Percentiles rank a stretch among this genome's conserved stretches.
Evolutionary conservation across 2,888 invertebrate genomes (phyloP).

Genomic region (Malacosoma neustria): DNA sequence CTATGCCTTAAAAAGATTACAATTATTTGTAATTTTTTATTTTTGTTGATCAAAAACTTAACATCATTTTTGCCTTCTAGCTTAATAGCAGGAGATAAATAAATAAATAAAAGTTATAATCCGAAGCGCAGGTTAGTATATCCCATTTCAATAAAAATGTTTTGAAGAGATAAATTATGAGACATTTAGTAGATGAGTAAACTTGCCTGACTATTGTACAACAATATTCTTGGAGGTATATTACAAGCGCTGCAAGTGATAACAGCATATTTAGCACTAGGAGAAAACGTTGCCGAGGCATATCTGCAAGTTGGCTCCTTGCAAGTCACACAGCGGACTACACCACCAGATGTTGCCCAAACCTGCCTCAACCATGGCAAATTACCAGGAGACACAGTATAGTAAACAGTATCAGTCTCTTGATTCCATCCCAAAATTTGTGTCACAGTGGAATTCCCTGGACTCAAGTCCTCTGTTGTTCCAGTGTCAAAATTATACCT

Average conservation of each 20-base stretch:
- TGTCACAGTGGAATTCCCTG: constrained; percentile 75
- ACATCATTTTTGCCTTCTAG: too few species aligned
- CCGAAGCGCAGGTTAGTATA: too few species aligned
- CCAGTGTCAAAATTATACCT: constrained; percentile 40
- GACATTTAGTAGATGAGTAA: too few species aligned
- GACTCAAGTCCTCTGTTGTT: constrained; percentile 58
- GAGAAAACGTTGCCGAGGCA: constrained; percentile 76
- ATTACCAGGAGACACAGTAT: constrained; percentile 76
- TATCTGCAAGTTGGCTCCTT: constrained; percentile 78
- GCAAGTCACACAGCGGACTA: constrained; percentile 77
- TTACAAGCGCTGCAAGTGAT: constrained; percentile 47
- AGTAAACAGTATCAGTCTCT: constrained; percentile 76
- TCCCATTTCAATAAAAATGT: too few species aligned
- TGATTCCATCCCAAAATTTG: constrained; percentile 78
- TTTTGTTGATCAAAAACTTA: too few species aligned
- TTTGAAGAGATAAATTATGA: too few species aligned
- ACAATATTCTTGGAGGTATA: constrained; percentile 45
- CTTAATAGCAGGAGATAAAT: too few species aligned
- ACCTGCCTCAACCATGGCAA: constrained; percentile 82
- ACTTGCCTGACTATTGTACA: constrained; percentile 65
- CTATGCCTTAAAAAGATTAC: too few species aligned
- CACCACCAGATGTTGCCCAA: constrained; percentile 67
- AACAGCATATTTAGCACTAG: constrained; percentile 41
- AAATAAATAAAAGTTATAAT: too few species aligned
- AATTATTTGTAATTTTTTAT: too few species aligned